These are phyloP conservation scores for Vicugna pacos DNA, from an alignment of 2,113 vertebrate species.

Conservation along the genomic window DNA sequence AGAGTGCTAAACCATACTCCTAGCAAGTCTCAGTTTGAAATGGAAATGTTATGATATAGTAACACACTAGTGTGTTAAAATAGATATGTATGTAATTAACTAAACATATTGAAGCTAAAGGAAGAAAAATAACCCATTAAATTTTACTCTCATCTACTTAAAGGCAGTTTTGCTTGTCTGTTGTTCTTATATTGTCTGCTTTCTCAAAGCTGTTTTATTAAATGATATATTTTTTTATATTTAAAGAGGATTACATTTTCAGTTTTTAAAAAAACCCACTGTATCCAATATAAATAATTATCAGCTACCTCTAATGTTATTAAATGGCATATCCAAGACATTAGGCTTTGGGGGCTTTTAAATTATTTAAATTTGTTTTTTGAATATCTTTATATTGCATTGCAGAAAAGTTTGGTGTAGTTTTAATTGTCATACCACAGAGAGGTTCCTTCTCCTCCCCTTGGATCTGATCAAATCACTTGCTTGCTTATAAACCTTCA, in stretches of 20 bases:
- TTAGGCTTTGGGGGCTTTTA: slow-evolving; percentile 37
- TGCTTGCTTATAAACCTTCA: background rate
- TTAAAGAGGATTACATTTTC: slow-evolving; percentile 25
- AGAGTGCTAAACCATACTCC: slow-evolving; percentile 59
- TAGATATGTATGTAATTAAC: slow-evolving; percentile 72
- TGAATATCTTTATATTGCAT: slow-evolving; percentile 5
- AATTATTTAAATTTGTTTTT: slow-evolving; percentile 5
- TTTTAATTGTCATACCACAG: slow-evolving; percentile 23
- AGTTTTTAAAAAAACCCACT: slow-evolving; percentile 1
- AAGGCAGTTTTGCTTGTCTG: slow-evolving; percentile 67
- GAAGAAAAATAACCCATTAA: slow-evolving; percentile 58
- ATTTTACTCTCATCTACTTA: slow-evolving; percentile 64
- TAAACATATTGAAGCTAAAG: slow-evolving; percentile 58
- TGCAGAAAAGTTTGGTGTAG: slow-evolving; percentile 9
- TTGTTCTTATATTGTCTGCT: slow-evolving; percentile 57
- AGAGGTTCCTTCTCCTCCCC: background rate
- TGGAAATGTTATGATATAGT: slow-evolving; percentile 64
- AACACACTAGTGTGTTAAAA: slow-evolving; percentile 61
- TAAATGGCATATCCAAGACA: slow-evolving; percentile 31
- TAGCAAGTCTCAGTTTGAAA: slow-evolving; percentile 11
- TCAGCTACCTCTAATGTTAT: slow-evolving; percentile 59
- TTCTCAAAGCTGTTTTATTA: slow-evolving; percentile 59
- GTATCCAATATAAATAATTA: background rate
- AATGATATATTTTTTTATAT: slow-evolving; percentile 25
- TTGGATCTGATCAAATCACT: background rate